Base-by-base conservation (phyloP, 2,113 vertebrate genomes). In the Meriones unguiculatus region DNA sequence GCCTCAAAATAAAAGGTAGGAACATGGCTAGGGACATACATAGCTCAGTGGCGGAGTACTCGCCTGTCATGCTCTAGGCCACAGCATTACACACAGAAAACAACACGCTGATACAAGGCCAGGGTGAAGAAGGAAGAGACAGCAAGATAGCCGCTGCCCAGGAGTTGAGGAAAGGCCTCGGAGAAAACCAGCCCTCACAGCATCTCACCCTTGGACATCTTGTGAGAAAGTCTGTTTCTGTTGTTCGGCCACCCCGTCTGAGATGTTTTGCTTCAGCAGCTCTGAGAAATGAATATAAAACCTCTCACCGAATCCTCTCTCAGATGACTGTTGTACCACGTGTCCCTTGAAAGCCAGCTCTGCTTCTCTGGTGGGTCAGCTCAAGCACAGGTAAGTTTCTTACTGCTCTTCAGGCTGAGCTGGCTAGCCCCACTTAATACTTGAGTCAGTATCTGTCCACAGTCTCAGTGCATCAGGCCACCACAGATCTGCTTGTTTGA, bases 371-470 rank as follows among this genome's bases (percentile, higher is more conserved):
- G 75, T 81, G 78, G 62, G 59, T 50, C 30, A 7, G 24, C 1
- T 80, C 15, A n/a, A 41, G 11, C 12, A 7, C 13, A 0, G 22
- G 8, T 2, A 3, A 5, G 11, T 2, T 2, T 15, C 1, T 67
- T 2, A 8, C 1, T 18, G 17, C 14, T 35, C 69, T 70, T 17
- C 15, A 28, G 25, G 17, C 59, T 65, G 50, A 35, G 35, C 12
- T 50, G 15, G 35, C 70, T 67, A 32, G 38, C 35, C 46, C 38
- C 41, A 11, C 50, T 65, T n/a, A 1, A 9, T 15, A 30, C 28
- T 38, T 4, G 57, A 54, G 1, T 32, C 4, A 2, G 18, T 25
- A 35, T 38, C 3, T 5, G 30, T 14, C 17, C 17, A 81, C 30
- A 80, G 77, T 73, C 87, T 75, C 25, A 14, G 32, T 17, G 11